Evolutionary conservation across 2,888 invertebrate species (phyloP).

Genomic region (Luffia ferchaultella): DNA sequence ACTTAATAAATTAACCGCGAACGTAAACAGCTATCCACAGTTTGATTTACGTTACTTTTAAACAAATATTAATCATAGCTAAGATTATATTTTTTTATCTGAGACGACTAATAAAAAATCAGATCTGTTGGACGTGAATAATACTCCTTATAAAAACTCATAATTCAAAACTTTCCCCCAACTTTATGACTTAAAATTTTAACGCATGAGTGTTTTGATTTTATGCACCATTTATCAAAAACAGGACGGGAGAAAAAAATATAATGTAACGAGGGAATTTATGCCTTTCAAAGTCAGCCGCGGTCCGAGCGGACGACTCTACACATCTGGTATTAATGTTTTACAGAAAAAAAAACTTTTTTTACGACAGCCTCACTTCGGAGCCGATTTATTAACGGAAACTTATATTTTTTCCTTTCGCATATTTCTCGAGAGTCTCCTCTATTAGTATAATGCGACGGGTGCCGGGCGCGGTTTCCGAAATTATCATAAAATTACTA

Average conservation of each 20-base stretch:
- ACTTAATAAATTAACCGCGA: no score
- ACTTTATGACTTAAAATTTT: conserved; percentile 26
- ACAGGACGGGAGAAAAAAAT: conserved; percentile 34
- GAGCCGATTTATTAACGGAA: conserved; percentile 56
- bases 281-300: conserved; percentile 53
- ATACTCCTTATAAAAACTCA: neutral
- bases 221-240: conserved; percentile 58
- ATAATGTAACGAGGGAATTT: conserved; percentile 48
- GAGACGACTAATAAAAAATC: neutral
- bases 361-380: conserved; percentile 46
- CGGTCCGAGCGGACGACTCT: conserved; percentile 26
- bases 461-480: conserved; percentile 63
- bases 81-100: neutral
- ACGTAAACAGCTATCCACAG: conserved; percentile 3
- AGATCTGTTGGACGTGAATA: neutral
- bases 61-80: conserved; percentile 7
- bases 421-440: conserved; percentile 41
- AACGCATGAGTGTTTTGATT: conserved; percentile 44
- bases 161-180: neutral
- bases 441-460: conserved; percentile 67
- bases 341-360: conserved; percentile 37
- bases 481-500: conserved; percentile 68
- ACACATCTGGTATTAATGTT: conserved; percentile 62
- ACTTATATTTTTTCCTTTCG: conserved; percentile 52
- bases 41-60: conserved; percentile 9